phyloP scores from a whole-genome alignment of 2,113 vertebrate genomes.

The Aptenodytes forsteri region DNA sequence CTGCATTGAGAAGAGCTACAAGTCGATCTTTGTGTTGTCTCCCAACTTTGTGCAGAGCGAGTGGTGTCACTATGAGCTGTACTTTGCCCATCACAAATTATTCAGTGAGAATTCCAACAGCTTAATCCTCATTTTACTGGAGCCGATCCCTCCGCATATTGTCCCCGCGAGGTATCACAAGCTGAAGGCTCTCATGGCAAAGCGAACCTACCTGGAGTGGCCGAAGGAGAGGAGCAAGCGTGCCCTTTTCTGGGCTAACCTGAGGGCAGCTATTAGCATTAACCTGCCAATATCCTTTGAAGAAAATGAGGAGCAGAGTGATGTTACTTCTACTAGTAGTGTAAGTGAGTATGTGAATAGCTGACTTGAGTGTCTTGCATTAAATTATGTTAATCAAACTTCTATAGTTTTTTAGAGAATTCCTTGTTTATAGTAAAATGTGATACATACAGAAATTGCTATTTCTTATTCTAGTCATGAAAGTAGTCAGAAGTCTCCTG shows the following conservation, averaged over 20 bases:
- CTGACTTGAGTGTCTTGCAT: background rate
- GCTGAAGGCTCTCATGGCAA: slow-evolving; percentile 85
- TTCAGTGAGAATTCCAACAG: slow-evolving; percentile 74
- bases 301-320: slow-evolving; percentile 24
- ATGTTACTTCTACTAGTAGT: background rate
- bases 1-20: slow-evolving; percentile 88
- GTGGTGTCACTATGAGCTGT: slow-evolving; percentile 95
- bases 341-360: background rate
- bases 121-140: slow-evolving; percentile 87
- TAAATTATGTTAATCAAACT: background rate
- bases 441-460: background rate
- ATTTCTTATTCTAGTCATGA: background rate
- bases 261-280: slow-evolving; percentile 80
- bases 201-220: slow-evolving; percentile 89
- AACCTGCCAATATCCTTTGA: slow-evolving; percentile 13
- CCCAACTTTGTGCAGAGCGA: slow-evolving; percentile 91
- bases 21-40: slow-evolving; percentile 87
- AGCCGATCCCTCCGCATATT: slow-evolving; percentile 82
- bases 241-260: slow-evolving; percentile 86
- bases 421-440: background rate
- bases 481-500: background rate
- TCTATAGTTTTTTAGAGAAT: background rate
- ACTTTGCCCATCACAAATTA: slow-evolving; percentile 88
- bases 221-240: slow-evolving; percentile 84
- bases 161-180: slow-evolving; percentile 88